Evolutionary conservation across 2,113 vertebrate genomes (phyloP).

Genomic region (Ammodytes dubius): DNA sequence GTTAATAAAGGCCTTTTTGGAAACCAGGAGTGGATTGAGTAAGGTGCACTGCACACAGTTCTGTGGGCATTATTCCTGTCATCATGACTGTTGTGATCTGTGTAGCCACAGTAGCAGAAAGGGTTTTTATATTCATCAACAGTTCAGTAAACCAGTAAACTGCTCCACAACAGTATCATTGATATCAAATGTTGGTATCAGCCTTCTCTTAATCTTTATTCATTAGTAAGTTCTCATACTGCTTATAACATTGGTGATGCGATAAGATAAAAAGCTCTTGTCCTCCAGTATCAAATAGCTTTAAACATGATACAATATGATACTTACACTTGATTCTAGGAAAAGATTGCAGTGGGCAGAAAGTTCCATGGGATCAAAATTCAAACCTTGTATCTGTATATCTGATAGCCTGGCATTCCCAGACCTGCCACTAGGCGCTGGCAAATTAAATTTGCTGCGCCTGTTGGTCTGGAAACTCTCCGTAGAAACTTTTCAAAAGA

Average conservation of each 20-base stretch:
- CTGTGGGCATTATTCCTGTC: conserved; percentile 48
- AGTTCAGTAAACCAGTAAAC: conserved; percentile 10
- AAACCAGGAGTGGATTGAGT: conserved; percentile 56
- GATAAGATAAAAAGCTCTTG: not conserved
- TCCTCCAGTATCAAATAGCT: not conserved
- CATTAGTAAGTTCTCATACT: not conserved
- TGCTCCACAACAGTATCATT: not conserved
- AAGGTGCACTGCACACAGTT: conserved; percentile 54
- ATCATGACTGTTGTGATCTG: conserved; percentile 57
- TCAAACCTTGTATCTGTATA: not conserved
- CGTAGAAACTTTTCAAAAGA: no score
- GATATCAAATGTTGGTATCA: not conserved
- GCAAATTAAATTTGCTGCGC: no score
- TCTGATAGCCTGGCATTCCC: not conserved
- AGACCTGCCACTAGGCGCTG: no score
- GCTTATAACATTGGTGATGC: not conserved
- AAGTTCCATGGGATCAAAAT: not conserved
- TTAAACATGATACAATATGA: not conserved
- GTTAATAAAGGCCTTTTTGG: conserved; percentile 76
- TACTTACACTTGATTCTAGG: not conserved
- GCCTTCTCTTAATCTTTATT: not conserved
- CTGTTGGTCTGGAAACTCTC: no score
- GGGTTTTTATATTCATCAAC: conserved; percentile 38
- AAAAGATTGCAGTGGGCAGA: not conserved
- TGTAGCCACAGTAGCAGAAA: conserved; percentile 34